Conservation (phyloP, 2,113 vertebrate genomes). For the Oncorhynchus tshawytscha region DNA sequence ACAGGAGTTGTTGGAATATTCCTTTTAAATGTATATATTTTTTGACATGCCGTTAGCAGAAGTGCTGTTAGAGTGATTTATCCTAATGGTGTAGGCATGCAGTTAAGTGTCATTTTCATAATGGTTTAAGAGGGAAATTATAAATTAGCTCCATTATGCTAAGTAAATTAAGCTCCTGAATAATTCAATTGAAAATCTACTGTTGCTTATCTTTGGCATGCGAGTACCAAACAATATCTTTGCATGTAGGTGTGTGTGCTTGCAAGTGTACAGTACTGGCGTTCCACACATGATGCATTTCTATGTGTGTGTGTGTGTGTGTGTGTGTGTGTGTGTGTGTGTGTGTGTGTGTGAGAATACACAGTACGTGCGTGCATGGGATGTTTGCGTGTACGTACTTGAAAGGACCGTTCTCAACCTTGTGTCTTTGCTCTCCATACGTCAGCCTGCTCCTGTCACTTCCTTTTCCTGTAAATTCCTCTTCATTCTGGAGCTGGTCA, state of each 20-base stretch:
- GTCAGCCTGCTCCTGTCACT: constrained; percentile 9
- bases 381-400: not conserved
- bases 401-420: not conserved
- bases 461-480: constrained; percentile 10
- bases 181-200: constrained; percentile 1
- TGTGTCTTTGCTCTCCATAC: not conserved
- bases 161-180: not conserved
- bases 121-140: not conserved
- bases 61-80: no score
- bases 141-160: constrained; percentile 6
- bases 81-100: not conserved
- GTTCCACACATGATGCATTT: not conserved
- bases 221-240: not conserved
- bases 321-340: constrained; percentile 1
- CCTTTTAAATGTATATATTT: not conserved
- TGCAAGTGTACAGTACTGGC: not conserved
- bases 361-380: not conserved
- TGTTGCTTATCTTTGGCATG: not conserved
- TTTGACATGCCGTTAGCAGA: no score
- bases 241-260: not conserved
- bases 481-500: constrained; percentile 39
- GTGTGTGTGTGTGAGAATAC: constrained; percentile 1
- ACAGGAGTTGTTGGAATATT: not conserved
- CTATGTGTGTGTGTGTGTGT: not conserved
- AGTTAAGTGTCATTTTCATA: not conserved